Conservation (phyloP, 2,113 vertebrate species). For the Callaeas wilsoni region DNA sequence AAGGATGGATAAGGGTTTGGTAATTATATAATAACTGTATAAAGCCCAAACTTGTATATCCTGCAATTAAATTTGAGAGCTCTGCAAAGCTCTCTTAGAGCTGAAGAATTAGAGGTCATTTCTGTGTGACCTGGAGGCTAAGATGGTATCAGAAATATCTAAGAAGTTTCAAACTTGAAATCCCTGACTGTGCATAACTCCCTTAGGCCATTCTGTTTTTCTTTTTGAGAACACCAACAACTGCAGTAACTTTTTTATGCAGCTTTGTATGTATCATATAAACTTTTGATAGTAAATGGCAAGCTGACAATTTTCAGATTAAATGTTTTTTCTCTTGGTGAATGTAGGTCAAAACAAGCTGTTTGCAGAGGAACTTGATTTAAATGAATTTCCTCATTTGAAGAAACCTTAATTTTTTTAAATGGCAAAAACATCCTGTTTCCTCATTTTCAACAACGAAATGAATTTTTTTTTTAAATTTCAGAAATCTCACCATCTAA, state of each 20-base stretch:
- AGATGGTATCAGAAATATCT: neutral
- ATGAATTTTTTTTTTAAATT: neutral
- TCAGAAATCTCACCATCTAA: neutral
- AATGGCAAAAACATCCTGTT: neutral
- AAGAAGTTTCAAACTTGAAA: neutral
- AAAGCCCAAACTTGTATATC: neutral
- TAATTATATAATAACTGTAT: neutral
- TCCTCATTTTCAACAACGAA: neutral
- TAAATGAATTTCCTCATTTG: neutral
- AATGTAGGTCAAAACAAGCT: slow-evolving; percentile 19
- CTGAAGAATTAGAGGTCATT: neutral
- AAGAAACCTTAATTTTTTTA: neutral
- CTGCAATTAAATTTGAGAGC: neutral
- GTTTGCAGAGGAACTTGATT: neutral
- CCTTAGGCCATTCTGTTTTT: neutral
- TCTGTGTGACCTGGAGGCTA: neutral
- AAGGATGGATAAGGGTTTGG: neutral
- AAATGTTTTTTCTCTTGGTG: neutral
- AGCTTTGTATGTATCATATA: neutral
- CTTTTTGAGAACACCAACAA: neutral
- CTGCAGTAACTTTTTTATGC: neutral
- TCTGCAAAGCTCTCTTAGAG: neutral
- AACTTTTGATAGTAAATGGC: slow-evolving; percentile 9
- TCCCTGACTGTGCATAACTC: neutral
- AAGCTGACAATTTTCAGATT: neutral